Evolutionary conservation across 2,888 invertebrate genomes (phyloP), one percentile per base, ranked within the genome.

Genomic region (Leucozona laternaria): DNA sequence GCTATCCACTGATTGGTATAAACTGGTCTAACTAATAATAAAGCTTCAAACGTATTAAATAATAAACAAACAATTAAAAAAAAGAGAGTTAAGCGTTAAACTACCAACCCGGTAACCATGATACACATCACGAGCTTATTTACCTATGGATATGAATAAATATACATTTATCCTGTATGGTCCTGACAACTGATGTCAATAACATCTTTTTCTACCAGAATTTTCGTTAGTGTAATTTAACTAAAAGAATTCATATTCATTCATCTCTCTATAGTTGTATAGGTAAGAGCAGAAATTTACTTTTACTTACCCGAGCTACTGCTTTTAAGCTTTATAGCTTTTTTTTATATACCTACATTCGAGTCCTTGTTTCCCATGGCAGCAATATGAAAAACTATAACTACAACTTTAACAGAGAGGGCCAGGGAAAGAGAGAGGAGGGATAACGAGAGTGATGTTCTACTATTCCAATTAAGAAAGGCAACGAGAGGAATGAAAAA

Each of bases 401-500:
- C 58, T 72, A 80, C 68, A 72, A 48, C 55, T 72, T 62, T 55
- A 43, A 22, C 58, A 31, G 43, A 15, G 7, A 6, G 25, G 40
- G 4, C 4, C 28, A 45, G 17, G 45, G 17, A 45, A 45, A 43
- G n/a, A 7, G 2, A 43, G 20, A 40, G 28, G 48, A 57, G 48
- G 34, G 20, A 57, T 55, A 40, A 66, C 72, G 66, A 77, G 71
- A 50, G 53, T 73, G 81, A 85, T 80, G 76, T 73, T 85, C 81
- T 85, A 85, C 81, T 85, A 66, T 85, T 80, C 81, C 84, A 84
- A 84, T 84, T 84, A 84, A 84, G 84, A 76, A 75, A 72, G 81
- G 66, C 81, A 80, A 76, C 76, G 71, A 77, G 77, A 80, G 55
- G 8, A 40, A 45, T 31, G 2, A 40, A 50, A 34, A 43, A 20